Percentiles rank a stretch among this genome's conserved stretches.
Evolutionary conservation across 2,888 invertebrate species (phyloP).

Genomic region (Oscheius myriophilus): DNA sequence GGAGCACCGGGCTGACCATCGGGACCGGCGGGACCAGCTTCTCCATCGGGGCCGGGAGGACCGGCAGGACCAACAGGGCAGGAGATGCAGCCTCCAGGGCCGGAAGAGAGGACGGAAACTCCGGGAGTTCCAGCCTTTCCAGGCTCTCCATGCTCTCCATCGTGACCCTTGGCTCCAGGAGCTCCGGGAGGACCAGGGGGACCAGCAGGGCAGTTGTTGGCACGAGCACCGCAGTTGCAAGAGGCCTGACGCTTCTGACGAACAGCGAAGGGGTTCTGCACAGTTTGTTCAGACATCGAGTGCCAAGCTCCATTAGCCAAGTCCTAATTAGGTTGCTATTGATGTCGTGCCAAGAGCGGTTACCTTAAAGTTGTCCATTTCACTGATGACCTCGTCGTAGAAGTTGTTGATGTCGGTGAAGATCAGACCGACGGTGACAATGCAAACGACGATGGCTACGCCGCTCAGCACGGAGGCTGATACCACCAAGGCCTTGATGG

Average conservation of each 20-base stretch:
- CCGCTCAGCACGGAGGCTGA: no score
- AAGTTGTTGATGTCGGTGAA: no score
- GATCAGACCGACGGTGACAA: no score
- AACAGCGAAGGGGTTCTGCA: no score
- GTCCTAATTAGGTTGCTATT: no score
- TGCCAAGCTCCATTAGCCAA: no score
- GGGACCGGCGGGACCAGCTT: neutral
- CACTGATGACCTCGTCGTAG: no score
- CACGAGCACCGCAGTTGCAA: slow-evolving; percentile 1
- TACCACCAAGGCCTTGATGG: no score
- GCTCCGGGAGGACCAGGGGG: slow-evolving; percentile 1
- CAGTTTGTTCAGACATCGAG: no score
- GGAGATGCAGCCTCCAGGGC: neutral
- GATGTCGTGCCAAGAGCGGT: no score
- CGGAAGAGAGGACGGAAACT: neutral
- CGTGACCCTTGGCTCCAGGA: neutral
- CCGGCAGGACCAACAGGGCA: slow-evolving; percentile 6
- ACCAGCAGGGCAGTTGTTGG: slow-evolving; percentile 2
- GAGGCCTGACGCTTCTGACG: neutral
- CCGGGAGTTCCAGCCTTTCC: neutral
- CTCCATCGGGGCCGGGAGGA: neutral
- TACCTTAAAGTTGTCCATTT: no score
- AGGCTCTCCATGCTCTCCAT: neutral
- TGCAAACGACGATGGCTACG: no score
- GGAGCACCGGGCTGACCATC: neutral